phyloP scores from a whole-genome alignment of 2,888 invertebrate species.

The Spilarctia lutea region DNA sequence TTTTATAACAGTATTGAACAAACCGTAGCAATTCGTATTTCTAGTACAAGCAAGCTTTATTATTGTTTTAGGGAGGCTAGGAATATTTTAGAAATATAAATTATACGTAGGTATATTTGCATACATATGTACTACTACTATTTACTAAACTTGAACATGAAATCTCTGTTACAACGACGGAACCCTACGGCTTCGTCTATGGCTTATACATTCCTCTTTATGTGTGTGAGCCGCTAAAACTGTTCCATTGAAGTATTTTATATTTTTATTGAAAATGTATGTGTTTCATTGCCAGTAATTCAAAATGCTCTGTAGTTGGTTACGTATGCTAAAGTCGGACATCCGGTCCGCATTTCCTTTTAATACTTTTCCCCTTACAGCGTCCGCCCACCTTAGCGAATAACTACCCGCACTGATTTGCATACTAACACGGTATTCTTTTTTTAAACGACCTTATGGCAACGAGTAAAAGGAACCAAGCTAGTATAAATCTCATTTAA shows the following conservation, averaged over 20 bases:
- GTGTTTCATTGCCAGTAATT: conserved; percentile 48
- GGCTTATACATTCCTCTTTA: background rate
- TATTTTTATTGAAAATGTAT: conserved; percentile 38
- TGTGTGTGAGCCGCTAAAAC: background rate
- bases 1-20: background rate
- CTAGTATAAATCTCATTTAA: background rate
- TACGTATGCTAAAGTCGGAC: conserved; percentile 63
- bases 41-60: background rate
- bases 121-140: too few species aligned
- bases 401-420: conserved; percentile 51
- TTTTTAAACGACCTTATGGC: conserved; percentile 27
- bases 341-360: conserved; percentile 73
- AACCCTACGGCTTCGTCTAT: too few species aligned
- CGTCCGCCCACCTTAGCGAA: conserved; percentile 36
- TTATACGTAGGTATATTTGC: too few species aligned
- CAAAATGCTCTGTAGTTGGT: conserved; percentile 18
- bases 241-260: background rate
- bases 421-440: conserved; percentile 55
- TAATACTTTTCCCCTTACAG: conserved; percentile 59
- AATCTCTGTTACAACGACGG: too few species aligned
- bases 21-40: background rate
- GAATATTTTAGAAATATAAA: background rate
- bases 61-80: background rate
- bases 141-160: too few species aligned
- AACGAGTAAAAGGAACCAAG: background rate